These are phyloP conservation scores for Lycodopsis pacificus DNA, from an alignment of 2,797 vertebrate species.

Conservation along the genomic window DNA sequence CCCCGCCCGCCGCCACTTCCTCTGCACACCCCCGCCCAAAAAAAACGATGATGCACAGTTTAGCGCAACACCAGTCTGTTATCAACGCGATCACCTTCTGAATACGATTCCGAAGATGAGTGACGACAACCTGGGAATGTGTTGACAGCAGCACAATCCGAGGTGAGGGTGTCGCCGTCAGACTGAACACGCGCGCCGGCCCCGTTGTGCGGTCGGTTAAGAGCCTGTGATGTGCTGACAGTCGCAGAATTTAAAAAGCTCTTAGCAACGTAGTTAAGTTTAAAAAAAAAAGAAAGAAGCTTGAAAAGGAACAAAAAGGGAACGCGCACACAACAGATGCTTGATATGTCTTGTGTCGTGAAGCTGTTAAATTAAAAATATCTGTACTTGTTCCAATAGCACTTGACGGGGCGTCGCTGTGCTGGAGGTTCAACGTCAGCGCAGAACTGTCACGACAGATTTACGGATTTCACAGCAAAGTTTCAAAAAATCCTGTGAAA, in stretches of 20 bases:
- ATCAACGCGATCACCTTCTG: slow-evolving; percentile 75
- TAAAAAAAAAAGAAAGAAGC: slow-evolving; percentile 25
- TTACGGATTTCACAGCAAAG: slow-evolving; percentile 28
- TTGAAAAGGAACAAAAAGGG: slow-evolving; percentile 47
- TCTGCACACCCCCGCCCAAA: slow-evolving; percentile 33
- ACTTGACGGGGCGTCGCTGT: slow-evolving; percentile 52
- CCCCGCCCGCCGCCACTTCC: slow-evolving; percentile 74
- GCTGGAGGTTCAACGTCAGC: slow-evolving; percentile 42
- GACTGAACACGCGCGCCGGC: slow-evolving; percentile 51
- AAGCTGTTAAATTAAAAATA: slow-evolving; percentile 66
- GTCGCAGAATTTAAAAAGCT: slow-evolving; percentile 44
- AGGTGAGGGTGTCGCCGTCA: slow-evolving; percentile 73
- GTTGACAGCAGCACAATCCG: slow-evolving; percentile 79
- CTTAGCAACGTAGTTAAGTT: slow-evolving; percentile 19
- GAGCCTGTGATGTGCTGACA: slow-evolving; percentile 72
- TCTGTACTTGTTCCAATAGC: slow-evolving; percentile 40
- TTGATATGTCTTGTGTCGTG: slow-evolving; percentile 43
- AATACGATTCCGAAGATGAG: slow-evolving; percentile 74
- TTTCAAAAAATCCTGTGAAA: slow-evolving; percentile 3
- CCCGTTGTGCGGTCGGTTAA: slow-evolving; percentile 49
- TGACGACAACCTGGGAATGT: slow-evolving; percentile 78
- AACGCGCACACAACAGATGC: slow-evolving; percentile 34
- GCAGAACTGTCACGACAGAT: slow-evolving; percentile 42
- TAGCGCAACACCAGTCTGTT: slow-evolving; percentile 76
- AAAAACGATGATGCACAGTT: slow-evolving; percentile 74